A percentile compares a stretch with the other conserved stretches of the same genome.
phyloP scores from a whole-genome alignment of 2,888 invertebrate genomes.

The Drosophila cognata region DNA sequence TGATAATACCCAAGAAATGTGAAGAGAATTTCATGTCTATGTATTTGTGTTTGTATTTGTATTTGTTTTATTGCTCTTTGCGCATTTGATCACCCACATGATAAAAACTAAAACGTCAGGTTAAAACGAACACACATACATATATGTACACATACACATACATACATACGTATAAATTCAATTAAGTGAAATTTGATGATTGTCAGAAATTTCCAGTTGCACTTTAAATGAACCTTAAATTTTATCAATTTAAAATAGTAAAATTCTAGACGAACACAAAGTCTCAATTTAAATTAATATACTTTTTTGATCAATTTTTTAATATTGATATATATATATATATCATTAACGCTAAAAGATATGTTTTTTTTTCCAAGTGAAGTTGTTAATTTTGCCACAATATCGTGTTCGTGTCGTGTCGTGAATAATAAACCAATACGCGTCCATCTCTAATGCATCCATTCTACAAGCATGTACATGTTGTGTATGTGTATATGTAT shows the following conservation, averaged over 20 bases:
- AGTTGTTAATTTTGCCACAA: background rate
- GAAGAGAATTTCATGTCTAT: constrained; percentile 38
- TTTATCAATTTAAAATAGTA: constrained; percentile 19
- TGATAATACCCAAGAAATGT: constrained; percentile 54
- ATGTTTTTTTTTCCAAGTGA: background rate
- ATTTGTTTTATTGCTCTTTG: constrained; percentile 54
- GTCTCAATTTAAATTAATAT: constrained; percentile 1
- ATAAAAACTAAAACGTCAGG: constrained; percentile 46
- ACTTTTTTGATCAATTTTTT: background rate
- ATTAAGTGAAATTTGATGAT: constrained; percentile 62
- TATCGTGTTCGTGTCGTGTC: background rate
- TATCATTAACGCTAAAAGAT: background rate
- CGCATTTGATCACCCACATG: constrained; percentile 68
- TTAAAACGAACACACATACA: background rate
- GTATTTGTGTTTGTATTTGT: constrained; percentile 19
- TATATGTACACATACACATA: constrained; percentile 11
- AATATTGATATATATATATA: background rate
- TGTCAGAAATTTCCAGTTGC: constrained; percentile 35
- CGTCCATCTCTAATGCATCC: background rate
- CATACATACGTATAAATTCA: constrained; percentile 57
- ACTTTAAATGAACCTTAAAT: constrained; percentile 27
- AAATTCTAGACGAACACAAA: constrained; percentile 4
- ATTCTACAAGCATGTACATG: background rate
- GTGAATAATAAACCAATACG: background rate
- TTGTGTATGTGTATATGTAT: background rate